Conservation (phyloP, 2,888 invertebrate species). For the Caenorhabditis plicata region DNA sequence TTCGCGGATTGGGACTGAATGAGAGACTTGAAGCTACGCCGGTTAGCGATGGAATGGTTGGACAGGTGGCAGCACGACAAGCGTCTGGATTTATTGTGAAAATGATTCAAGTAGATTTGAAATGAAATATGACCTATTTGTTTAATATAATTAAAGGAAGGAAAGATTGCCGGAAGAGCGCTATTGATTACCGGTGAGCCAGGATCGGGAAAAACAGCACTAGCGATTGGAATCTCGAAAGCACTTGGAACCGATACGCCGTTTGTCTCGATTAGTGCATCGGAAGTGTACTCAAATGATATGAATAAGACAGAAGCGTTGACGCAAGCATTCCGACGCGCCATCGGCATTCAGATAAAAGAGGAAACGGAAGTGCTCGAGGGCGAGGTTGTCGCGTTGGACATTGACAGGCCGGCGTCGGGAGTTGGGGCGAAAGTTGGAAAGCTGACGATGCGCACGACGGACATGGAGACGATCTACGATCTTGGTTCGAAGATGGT, state of each 20-base stretch:
- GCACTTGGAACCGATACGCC: conserved; percentile 78
- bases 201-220: conserved; percentile 95
- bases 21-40: conserved; percentile 87
- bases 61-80: conserved; percentile 79
- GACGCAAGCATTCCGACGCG: conserved; percentile 90
- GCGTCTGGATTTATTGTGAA: conserved; percentile 92
- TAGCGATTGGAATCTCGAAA: conserved; percentile 78
- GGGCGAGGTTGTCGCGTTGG: conserved; percentile 96
- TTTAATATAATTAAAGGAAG: conserved; percentile 72
- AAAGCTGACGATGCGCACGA: conserved; percentile 93
- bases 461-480: conserved; percentile 99
- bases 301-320: conserved; percentile 99
- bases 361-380: conserved; percentile 77
- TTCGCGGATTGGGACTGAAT: conserved; percentile 85
- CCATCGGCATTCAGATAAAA: conserved; percentile 91
- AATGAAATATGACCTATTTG: background rate
- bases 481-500: conserved; percentile 79
- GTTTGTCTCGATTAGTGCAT: conserved; percentile 96
- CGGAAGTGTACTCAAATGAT: conserved; percentile 95
- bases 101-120: conserved; percentile 79
- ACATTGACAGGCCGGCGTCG: conserved; percentile 90
- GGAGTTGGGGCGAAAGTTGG: conserved; percentile 71
- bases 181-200: conserved; percentile 93
- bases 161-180: conserved; percentile 93
- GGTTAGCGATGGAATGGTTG: conserved; percentile 67